Percentiles rank a stretch among this genome's conserved stretches.
phyloP scores from a whole-genome alignment of 2,888 invertebrate genomes.

The Aplocera efformata region DNA sequence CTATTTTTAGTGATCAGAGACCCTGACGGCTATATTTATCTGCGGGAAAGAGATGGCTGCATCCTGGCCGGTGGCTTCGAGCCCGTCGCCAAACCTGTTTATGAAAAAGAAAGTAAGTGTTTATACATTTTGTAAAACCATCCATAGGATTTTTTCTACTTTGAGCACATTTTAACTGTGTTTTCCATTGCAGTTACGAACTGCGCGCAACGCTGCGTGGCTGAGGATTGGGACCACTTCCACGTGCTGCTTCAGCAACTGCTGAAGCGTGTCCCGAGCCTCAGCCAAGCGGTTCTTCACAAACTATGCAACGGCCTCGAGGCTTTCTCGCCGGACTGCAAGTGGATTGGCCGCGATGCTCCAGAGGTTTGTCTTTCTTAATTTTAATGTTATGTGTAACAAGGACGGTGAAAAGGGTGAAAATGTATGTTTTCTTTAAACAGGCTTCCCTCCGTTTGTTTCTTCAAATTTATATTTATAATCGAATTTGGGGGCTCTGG shows the following conservation, averaged over 20 bases:
- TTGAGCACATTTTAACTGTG: not conserved
- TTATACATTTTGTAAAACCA: too few species aligned
- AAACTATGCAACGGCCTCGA: constrained; percentile 94
- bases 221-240: constrained; percentile 98
- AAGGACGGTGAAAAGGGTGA: too few species aligned
- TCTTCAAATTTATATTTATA: too few species aligned
- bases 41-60: constrained; percentile 91
- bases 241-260: constrained; percentile 92
- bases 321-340: constrained; percentile 97
- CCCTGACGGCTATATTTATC: constrained; percentile 92
- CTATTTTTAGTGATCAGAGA: constrained; percentile 86
- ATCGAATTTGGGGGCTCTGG: too few species aligned
- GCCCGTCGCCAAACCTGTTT: constrained; percentile 93
- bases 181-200: constrained; percentile 59
- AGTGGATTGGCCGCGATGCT: constrained; percentile 96
- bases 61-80: constrained; percentile 95
- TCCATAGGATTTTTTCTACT: constrained; percentile 1
- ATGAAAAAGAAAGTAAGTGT: constrained; percentile 84
- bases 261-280: constrained; percentile 89
- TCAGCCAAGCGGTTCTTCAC: constrained; percentile 88
- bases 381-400: too few species aligned
- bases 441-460: too few species aligned
- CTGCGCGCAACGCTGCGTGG: constrained; percentile 83
- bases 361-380: constrained; percentile 95
- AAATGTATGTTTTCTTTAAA: too few species aligned